These are phyloP conservation scores for Nyleta sp. DNA, from an alignment of 2,888 invertebrate genomes.

Conservation along the genomic window DNA sequence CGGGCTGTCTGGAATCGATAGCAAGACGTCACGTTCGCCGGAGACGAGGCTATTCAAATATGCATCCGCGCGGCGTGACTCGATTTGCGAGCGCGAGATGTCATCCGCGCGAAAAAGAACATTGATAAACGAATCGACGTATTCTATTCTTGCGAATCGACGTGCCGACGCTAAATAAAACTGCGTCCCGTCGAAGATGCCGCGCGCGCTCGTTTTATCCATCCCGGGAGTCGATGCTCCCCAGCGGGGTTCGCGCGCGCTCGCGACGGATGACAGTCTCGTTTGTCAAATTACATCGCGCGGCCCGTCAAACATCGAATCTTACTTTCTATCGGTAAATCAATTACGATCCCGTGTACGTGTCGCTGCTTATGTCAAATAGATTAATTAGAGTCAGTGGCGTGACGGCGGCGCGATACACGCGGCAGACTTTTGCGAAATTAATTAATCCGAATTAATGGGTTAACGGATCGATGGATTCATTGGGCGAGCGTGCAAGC, in stretches of 20 bases:
- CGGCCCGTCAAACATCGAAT: constrained; percentile 60
- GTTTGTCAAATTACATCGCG: constrained; percentile 68
- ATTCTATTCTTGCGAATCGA: constrained; percentile 27
- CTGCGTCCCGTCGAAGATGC: not conserved
- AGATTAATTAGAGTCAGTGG: too few species aligned
- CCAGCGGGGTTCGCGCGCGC: constrained; percentile 1
- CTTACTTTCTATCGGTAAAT: constrained; percentile 65
- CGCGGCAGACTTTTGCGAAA: too few species aligned
- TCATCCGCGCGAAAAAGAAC: constrained; percentile 7
- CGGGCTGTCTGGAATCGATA: too few species aligned
- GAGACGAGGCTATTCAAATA: constrained; percentile 4
- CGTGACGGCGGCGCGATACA: too few species aligned
- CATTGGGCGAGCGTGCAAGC: too few species aligned
- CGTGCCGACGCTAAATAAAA: constrained; percentile 47
- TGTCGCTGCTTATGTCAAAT: constrained; percentile 37
- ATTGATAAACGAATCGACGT: constrained; percentile 9
- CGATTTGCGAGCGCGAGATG: not conserved
- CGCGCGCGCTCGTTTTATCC: constrained; percentile 19
- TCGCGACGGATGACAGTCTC: constrained; percentile 52
- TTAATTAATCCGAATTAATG: too few species aligned
- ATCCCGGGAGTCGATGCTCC: constrained; percentile 8
- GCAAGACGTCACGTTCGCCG: too few species aligned
- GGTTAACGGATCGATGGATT: too few species aligned
- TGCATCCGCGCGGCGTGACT: constrained; percentile 1
- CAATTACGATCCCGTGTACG: constrained; percentile 54